These are phyloP conservation scores for Acrossocheilus fasciatus DNA, from an alignment of 2,797 vertebrate species.

Conservation along the genomic window DNA sequence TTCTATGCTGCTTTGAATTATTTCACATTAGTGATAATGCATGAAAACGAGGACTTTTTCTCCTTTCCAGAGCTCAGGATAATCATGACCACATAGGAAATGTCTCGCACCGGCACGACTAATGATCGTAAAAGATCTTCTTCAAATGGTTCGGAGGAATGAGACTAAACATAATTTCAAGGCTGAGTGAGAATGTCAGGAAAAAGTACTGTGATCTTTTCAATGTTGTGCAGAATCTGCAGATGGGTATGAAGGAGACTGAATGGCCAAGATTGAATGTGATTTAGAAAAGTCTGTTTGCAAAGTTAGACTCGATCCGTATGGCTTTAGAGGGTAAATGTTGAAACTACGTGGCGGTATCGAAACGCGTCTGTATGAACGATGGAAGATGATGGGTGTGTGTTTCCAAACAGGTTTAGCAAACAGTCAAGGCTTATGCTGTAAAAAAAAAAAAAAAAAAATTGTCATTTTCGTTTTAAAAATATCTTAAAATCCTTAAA, in stretches of 20 bases:
- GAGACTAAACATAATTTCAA: conserved; percentile 50
- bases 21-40: conserved; percentile 72
- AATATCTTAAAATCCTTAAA: background rate
- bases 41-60: conserved; percentile 61
- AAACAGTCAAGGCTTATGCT: background rate
- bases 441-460: too few species aligned
- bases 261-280: background rate
- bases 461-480: background rate
- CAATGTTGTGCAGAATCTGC: conserved; percentile 28
- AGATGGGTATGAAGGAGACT: background rate
- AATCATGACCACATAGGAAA: conserved; percentile 48
- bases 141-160: conserved; percentile 32
- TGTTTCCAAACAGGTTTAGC: background rate
- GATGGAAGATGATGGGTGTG: background rate
- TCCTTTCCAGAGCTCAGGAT: conserved; percentile 47
- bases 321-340: background rate
- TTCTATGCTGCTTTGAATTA: conserved; percentile 72
- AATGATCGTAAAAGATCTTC: conserved; percentile 51
- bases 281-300: conserved; percentile 31
- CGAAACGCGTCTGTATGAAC: background rate
- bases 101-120: conserved; percentile 41
- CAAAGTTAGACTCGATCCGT: background rate
- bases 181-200: conserved; percentile 38
- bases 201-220: conserved; percentile 45
- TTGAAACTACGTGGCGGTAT: background rate